Evolutionary conservation across 2,797 vertebrate genomes (phyloP), one percentile per base, ranked within the genome.

Genomic region (Microctenopoma steveboyesi): DNA sequence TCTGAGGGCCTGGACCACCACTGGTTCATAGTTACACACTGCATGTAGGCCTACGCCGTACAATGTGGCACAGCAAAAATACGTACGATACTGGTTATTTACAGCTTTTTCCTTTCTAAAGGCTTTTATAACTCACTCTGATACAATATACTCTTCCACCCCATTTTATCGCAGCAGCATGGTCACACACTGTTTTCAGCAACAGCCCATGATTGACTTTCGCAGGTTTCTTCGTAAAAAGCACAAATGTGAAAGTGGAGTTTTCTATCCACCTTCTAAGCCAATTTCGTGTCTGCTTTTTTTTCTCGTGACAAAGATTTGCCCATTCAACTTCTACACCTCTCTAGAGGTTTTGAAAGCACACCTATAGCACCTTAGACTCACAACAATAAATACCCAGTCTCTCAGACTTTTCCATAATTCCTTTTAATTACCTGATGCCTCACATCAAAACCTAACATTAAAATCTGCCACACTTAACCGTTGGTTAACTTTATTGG

Each of bases 401-500:
- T 22, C 22, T 22, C 59, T 73, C 54, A 54, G 62, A 22, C 43
- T 51, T 58, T 59, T 60, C 76, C 39, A 48, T 72, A 80, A 76
- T 78, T 76, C 45, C 37, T 58, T 11, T 51, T 78, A 77, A 84
- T 83, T 65, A 77, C 65, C 71, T 1, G 39, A 75, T 72, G 60
- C 60, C 53, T 71, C 22, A 46, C 45, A 70, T 37, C 3, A 7
- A 30, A 11, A 27, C 59, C 51, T 7, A 18, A 65, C 35, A 61
- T 58, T 60, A 39, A 22, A 59, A 47, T 49, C 10, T 42, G 58
- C 60, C 33, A 4, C 33, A 16, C 8, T 11, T 2, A 16, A 52
- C 53, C 56, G 48, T 12, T 47, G 48, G 14, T 45, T 46, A 9
- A 30, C 63, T 46, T 25, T 52, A 52, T 53, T 51, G 4, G 52